Base-by-base conservation (phyloP, 1,140 invertebrate genomes). In the Bemisia tabaci region DNA sequence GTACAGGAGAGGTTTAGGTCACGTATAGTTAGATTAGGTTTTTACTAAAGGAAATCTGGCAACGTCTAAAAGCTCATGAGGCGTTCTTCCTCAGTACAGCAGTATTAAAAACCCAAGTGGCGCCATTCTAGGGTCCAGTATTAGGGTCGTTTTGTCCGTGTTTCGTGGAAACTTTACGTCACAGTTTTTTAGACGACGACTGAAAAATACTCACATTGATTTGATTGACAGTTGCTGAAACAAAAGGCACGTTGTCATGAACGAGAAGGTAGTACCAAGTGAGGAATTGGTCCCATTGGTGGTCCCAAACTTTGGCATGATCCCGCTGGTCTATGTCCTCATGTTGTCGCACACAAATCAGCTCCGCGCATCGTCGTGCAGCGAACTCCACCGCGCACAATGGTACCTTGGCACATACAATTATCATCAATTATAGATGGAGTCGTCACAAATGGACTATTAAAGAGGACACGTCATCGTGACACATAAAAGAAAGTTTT, bases 241-340 rank as follows among this genome's bases (percentile, higher is more conserved):
- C 72, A 77, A 83, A 82, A 58, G 78, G 77, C 0, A 76, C 79
- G 68, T 83, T 81, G 70, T 86, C 81, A 73, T 90, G 87, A 64
- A 85, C 82, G 26, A 90, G 73, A 26, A 82, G 78, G 75, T 90
- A 87, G 76, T 87, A 90, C 77, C 88, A 84, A 1, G 83, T 84
- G 12, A 94, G 82, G 72, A 94, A 92, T 71, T 89, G 85, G 69
- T 92, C 88, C 92, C 92, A 94, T 74, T 94, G 88, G 70, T 89
- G 85, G 68, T 87, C 84, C 87, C 87, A 90, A 22, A 91, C 78
- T 70, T 82, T 82, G 63, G 83, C 81, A 69, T 77, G 75, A 58
- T 82, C 77, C n/a, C 85, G 84, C 26, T 83, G 82, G 77, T 95
- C 93, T 59, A 95, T 90, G 73, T 95, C 92, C 72, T 90, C 87